Conservation (phyloP, 2,797 vertebrate species). For the Melanotaenia parkinsoni region DNA sequence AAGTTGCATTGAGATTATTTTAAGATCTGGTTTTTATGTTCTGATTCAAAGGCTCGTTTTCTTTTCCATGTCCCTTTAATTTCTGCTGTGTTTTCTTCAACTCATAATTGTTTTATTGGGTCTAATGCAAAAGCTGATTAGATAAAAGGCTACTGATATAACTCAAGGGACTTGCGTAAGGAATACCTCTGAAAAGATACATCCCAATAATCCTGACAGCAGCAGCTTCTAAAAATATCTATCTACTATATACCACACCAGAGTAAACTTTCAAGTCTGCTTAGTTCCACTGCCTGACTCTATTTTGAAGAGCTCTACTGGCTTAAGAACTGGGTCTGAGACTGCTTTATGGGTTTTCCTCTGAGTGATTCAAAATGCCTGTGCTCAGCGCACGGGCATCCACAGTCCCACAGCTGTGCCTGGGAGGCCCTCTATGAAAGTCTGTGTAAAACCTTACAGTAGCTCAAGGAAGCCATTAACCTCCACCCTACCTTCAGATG, state of each 20-base stretch:
- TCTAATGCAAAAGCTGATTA: not conserved
- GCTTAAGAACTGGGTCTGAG: slow-evolving; percentile 66
- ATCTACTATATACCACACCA: slow-evolving; percentile 52
- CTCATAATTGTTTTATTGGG: not conserved
- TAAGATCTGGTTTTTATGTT: no score
- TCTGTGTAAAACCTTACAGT: slow-evolving; percentile 49
- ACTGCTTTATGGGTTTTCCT: slow-evolving; percentile 62
- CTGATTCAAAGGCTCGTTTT: not conserved
- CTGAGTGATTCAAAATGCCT: slow-evolving; percentile 66
- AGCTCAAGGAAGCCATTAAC: slow-evolving; percentile 66
- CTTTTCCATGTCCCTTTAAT: not conserved
- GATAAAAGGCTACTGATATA: slow-evolving; percentile 39
- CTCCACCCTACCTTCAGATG: slow-evolving; percentile 58
- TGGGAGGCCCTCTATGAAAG: slow-evolving; percentile 50
- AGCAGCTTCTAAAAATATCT: slow-evolving; percentile 76
- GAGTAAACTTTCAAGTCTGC: slow-evolving; percentile 80
- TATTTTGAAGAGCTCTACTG: slow-evolving; percentile 74
- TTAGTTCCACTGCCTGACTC: slow-evolving; percentile 79
- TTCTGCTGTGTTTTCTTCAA: not conserved
- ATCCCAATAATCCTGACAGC: slow-evolving; percentile 63
- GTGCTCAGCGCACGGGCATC: slow-evolving; percentile 62
- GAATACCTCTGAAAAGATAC: slow-evolving; percentile 65
- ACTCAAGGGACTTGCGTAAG: slow-evolving; percentile 38
- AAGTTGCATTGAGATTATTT: no score
- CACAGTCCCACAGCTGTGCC: slow-evolving; percentile 70